phyloP scores from a whole-genome alignment of 2,797 vertebrate species.

The Schizopygopsis malacanthus region DNA sequence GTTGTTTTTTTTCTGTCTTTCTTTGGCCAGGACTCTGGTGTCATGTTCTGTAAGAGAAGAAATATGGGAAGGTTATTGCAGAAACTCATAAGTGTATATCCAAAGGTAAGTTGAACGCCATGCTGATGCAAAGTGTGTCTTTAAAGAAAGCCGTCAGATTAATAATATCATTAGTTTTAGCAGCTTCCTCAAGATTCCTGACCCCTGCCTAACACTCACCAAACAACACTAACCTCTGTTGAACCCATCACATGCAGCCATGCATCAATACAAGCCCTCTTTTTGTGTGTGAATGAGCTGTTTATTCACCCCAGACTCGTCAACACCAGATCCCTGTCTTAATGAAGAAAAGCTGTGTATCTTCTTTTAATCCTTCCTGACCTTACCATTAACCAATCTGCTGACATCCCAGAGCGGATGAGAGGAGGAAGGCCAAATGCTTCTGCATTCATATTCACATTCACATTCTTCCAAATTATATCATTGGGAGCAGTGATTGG shows the following conservation, averaged over 20 bases:
- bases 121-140: neutral
- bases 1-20: conserved; percentile 98
- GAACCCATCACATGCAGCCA: conserved; percentile 35
- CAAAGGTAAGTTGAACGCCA: neutral
- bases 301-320: neutral
- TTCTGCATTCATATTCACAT: conserved; percentile 73
- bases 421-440: conserved; percentile 63
- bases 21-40: conserved; percentile 92
- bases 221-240: conserved; percentile 57
- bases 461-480: conserved; percentile 82
- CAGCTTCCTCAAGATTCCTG: neutral
- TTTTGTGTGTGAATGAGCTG: conserved; percentile 17
- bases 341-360: conserved; percentile 64
- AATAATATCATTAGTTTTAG: neutral
- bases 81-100: neutral
- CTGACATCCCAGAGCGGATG: conserved; percentile 54
- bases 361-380: conserved; percentile 66
- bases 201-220: conserved; percentile 46
- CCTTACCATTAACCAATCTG: conserved; percentile 72
- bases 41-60: conserved; percentile 84
- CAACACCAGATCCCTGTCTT: conserved; percentile 62
- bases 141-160: neutral
- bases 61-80: conserved; percentile 10
- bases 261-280: conserved; percentile 15
- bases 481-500: conserved; percentile 85